These are phyloP conservation scores for Chymomyza fuscimana DNA, from an alignment of 2,888 invertebrate species.

Conservation along the genomic window DNA sequence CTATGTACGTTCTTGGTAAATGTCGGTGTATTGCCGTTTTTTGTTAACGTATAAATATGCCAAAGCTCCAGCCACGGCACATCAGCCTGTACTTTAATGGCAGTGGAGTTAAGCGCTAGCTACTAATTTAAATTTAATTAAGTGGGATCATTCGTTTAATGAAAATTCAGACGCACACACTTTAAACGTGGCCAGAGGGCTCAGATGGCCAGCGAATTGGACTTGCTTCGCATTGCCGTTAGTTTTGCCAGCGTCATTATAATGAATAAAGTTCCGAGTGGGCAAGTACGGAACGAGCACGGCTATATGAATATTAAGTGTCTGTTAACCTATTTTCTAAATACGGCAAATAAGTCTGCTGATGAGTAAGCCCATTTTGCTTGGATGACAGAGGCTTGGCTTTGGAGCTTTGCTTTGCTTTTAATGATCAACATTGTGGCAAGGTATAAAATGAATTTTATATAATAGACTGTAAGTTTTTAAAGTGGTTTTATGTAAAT, in stretches of 20 bases:
- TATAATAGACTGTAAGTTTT: conserved; percentile 39
- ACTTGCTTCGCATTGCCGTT: conserved; percentile 22
- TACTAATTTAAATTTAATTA: conserved; percentile 74
- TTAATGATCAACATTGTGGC: background rate
- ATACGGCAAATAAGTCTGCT: conserved; percentile 50
- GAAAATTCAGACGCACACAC: conserved; percentile 19
- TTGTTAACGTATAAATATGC: conserved; percentile 24
- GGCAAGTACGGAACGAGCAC: conserved; percentile 15
- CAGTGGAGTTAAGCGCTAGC: conserved; percentile 58
- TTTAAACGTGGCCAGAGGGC: background rate
- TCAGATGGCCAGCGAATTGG: background rate
- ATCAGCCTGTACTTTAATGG: conserved; percentile 40
- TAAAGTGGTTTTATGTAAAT: conserved; percentile 42
- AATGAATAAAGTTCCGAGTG: conserved; percentile 66
- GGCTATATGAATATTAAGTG: conserved; percentile 65
- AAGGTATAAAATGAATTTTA: background rate
- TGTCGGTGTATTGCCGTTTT: conserved; percentile 20
- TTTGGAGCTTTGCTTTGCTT: background rate
- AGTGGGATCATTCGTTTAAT: conserved; percentile 60
- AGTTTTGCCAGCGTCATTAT: conserved; percentile 62
- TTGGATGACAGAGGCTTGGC: conserved; percentile 14
- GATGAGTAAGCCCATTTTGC: conserved; percentile 43
- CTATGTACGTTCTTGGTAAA: conserved; percentile 5
- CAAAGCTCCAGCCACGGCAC: background rate
- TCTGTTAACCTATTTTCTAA: conserved; percentile 67